A percentile compares a stretch with the other conserved stretches of the same genome.
Conservation (phyloP, 2,888 invertebrate species). For the Smittia sp. region DNA sequence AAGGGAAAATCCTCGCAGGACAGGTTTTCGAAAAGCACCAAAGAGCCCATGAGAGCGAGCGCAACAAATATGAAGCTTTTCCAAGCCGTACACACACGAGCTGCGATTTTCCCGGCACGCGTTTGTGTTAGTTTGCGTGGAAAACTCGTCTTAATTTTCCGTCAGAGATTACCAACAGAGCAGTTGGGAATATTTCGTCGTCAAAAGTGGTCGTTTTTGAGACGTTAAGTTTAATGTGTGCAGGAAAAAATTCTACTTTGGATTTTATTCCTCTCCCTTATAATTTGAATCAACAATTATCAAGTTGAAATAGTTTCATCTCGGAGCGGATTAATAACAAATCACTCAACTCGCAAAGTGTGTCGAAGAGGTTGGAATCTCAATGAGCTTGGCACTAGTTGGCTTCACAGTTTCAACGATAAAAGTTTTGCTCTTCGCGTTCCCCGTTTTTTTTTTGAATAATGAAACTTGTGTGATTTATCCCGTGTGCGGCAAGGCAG, state of each 20-base stretch:
- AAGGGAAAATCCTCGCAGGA: no score
- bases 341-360: neutral
- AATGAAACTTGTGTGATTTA: no score
- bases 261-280: neutral
- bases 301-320: constrained; percentile 1
- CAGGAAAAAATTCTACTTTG: constrained; percentile 14
- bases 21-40: neutral
- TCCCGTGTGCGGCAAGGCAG: no score
- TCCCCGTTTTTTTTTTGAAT: no score
- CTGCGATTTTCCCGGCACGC: neutral
- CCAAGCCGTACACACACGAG: neutral
- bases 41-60: neutral
- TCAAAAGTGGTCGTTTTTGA: constrained; percentile 34
- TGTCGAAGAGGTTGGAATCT: no score
- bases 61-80: constrained; percentile 6
- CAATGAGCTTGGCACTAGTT: no score
- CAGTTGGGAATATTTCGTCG: constrained; percentile 38
- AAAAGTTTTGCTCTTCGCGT: no score
- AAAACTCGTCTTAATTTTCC: neutral
- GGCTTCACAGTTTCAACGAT: no score
- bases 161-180: constrained; percentile 1
- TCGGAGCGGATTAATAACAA: neutral
- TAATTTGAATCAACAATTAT: constrained; percentile 39
- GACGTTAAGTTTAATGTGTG: constrained; percentile 25
- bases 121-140: neutral